These are phyloP conservation scores for Syngnathus scovelli DNA, from an alignment of 2,113 vertebrate genomes.

Conservation along the genomic window DNA sequence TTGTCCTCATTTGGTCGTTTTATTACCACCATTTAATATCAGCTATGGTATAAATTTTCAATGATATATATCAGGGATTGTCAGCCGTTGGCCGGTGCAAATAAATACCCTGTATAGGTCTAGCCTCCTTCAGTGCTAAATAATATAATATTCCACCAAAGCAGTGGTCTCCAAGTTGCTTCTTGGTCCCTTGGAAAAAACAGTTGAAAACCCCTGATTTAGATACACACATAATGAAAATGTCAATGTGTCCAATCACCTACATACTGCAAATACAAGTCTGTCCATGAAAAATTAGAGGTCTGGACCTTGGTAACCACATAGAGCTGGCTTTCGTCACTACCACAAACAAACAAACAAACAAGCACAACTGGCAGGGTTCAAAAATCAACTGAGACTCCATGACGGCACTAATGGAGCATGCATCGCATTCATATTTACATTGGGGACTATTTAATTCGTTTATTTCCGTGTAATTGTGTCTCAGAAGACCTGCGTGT, in stretches of 20 bases:
- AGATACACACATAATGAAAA: not conserved
- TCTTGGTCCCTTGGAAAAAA: too few species aligned
- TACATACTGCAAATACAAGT: not conserved
- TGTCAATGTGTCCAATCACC: not conserved
- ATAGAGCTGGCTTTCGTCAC: slow-evolving; percentile 22
- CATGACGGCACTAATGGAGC: slow-evolving; percentile 46
- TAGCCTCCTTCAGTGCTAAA: too few species aligned
- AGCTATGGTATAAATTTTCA: too few species aligned
- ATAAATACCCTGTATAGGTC: too few species aligned
- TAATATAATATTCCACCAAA: too few species aligned
- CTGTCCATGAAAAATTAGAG: not conserved
- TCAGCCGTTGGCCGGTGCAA: too few species aligned
- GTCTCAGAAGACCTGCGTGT: slow-evolving; percentile 27
- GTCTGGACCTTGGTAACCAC: slow-evolving; percentile 24
- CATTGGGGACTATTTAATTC: slow-evolving; percentile 43
- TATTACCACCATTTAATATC: too few species aligned
- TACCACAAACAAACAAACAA: slow-evolving; percentile 17
- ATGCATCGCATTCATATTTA: slow-evolving; percentile 31
- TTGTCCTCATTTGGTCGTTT: too few species aligned
- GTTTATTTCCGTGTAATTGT: slow-evolving; percentile 41
- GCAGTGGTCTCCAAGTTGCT: too few species aligned
- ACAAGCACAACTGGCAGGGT: slow-evolving; percentile 35
- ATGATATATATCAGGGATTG: too few species aligned
- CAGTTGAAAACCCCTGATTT: not conserved
- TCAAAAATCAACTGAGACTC: slow-evolving; percentile 24